Percentiles rank a stretch among this genome's conserved stretches.
These are phyloP conservation scores for Notocelia uddmanniana DNA, from an alignment of 2,888 invertebrate genomes.

Conservation along the genomic window DNA sequence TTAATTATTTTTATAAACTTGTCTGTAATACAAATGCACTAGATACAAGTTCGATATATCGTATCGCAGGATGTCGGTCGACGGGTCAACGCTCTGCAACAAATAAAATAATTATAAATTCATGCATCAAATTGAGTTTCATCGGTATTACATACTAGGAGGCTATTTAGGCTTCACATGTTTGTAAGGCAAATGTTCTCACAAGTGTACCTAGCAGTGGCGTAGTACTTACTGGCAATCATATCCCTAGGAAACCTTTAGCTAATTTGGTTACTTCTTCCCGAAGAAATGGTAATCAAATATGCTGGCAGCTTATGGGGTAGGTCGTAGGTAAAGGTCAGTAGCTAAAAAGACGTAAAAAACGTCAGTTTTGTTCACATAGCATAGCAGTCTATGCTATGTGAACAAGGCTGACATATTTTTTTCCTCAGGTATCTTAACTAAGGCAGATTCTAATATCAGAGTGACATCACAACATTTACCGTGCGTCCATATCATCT, in stretches of 20 bases:
- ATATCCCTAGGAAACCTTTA: too few relatives aligned
- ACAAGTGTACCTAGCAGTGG: neutral
- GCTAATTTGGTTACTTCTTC: too few relatives aligned
- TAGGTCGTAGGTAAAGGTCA: too few relatives aligned
- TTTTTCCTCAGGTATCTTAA: too few relatives aligned
- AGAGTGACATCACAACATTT: neutral
- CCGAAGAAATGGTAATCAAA: too few relatives aligned
- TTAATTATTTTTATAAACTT: too few relatives aligned
- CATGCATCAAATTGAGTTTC: slow-evolving; percentile 1
- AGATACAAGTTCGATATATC: slow-evolving; percentile 64
- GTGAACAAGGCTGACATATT: too few relatives aligned
- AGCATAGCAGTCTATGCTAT: too few relatives aligned
- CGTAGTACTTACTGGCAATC: neutral
- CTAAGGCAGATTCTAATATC: neutral
- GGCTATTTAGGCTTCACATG: slow-evolving; percentile 21
- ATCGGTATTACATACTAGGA: slow-evolving; percentile 14
- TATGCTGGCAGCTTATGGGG: too few relatives aligned
- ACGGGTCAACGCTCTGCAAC: slow-evolving; percentile 75
- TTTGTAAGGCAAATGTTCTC: neutral
- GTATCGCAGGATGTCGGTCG: slow-evolving; percentile 73
- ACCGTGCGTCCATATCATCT: neutral
- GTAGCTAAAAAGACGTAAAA: too few relatives aligned
- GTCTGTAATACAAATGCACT: slow-evolving; percentile 50
- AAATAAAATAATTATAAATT: slow-evolving; percentile 65
- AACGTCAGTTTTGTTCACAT: too few relatives aligned